phyloP scores from a whole-genome alignment of 2,113 vertebrate genomes.

The Mormoops blainvillei region DNA sequence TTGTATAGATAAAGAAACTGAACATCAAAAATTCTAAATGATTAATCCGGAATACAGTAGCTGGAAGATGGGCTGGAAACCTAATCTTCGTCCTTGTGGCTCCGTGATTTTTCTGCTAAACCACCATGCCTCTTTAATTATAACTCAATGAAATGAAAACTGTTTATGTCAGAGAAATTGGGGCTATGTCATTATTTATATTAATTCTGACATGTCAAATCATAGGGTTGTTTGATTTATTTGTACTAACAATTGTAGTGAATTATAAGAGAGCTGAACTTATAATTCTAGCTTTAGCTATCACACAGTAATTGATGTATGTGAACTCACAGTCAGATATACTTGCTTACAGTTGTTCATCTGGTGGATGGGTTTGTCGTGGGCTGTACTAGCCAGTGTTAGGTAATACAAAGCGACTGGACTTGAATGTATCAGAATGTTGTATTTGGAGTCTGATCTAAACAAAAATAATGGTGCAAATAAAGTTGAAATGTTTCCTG shows the following conservation, averaged over 20 bases:
- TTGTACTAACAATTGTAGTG: background rate
- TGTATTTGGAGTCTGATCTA: background rate
- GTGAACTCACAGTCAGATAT: background rate
- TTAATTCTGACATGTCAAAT: background rate
- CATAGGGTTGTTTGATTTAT: background rate
- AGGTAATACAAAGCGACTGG: background rate
- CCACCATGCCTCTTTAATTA: background rate
- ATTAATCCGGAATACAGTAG: background rate
- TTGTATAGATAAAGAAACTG: background rate
- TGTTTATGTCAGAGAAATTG: background rate
- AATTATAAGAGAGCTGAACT: background rate
- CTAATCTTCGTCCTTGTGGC: background rate
- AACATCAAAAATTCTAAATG: background rate
- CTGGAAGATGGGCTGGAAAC: background rate
- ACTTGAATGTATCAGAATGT: background rate
- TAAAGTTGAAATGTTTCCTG: background rate
- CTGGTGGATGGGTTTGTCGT: background rate
- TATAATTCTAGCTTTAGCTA: background rate
- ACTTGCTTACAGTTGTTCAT: background rate
- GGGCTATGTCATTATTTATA: background rate
- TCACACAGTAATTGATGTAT: background rate
- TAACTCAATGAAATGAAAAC: background rate
- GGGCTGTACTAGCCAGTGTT: background rate
- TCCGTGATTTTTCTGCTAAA: background rate
- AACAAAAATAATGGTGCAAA: slow-evolving; percentile 6